Evolutionary conservation across 2,888 invertebrate species (phyloP), one percentile per base, ranked within the genome.

Genomic region (Leptinotarsa juncta): DNA sequence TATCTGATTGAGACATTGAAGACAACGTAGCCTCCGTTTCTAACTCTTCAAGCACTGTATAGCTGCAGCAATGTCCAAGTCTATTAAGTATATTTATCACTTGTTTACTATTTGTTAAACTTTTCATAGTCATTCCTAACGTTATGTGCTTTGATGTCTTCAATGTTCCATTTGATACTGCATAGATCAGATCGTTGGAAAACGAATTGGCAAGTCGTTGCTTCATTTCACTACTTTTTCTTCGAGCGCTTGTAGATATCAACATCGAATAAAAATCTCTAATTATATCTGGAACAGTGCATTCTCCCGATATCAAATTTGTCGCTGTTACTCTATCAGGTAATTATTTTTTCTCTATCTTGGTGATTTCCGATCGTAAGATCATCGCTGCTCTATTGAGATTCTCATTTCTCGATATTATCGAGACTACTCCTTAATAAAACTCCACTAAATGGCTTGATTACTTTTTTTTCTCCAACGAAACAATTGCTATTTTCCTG

Each of bases 1-100:
- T 65, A 42, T 62, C 65, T 57, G 57, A 57, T 57, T 23, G 57
- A 57, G 23, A 23, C 20, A 23, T 57, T 23, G 57, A 57, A 57
- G 79, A n/a, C 69, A 73, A 82, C 15, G 83, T 82, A 7, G 79
- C 75, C 76, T 83, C 80, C 5, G 83, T 83, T 80, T 84, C 83
- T 15, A 83, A 67, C 51, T 79, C 82, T 77, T 83, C 80, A n/a
- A 81, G 48, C 14, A 73, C 77, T n/a, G 71, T 75, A 65, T 83
- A 84, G 65, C 80, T 80, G 57, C 79, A 81, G 55, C 81, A 82
- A 72, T 84, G 83, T 10, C 57, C 72, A 55, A 10, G 82, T 68
- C 75, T 77, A 70, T 84, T 81, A 3, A 83, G 48, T 50, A 83
- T 83, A 53, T 80, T 68, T 12, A 83, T 75, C 5, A 81, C 74